Evolutionary conservation across 2,888 invertebrate genomes (phyloP).

Genomic region (Callosobruchus maculatus): DNA sequence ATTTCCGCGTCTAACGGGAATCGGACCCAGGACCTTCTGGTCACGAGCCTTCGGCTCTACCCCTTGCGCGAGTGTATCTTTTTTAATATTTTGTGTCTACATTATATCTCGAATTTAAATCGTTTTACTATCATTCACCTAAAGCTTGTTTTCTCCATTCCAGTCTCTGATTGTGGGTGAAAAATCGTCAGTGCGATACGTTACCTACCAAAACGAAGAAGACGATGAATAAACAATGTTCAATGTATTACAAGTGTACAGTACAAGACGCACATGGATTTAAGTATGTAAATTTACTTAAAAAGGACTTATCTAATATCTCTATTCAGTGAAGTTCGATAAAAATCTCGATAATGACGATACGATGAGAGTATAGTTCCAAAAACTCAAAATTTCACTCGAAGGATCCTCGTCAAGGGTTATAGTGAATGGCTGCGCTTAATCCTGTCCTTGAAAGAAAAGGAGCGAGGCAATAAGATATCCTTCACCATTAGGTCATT

Average conservation of each 20-base stretch:
- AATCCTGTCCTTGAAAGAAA: constrained; percentile 45
- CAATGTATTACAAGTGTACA: not conserved
- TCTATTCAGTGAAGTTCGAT: not conserved
- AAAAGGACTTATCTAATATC: not conserved
- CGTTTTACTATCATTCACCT: too few relatives aligned
- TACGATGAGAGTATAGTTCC: constrained; percentile 35
- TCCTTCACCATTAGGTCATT: constrained; percentile 31
- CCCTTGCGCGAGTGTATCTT: too few relatives aligned
- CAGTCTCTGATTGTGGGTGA: constrained; percentile 88
- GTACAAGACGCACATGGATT: not conserved
- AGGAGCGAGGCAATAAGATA: constrained; percentile 49
- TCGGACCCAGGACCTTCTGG: too few relatives aligned
- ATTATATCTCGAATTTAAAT: too few relatives aligned
- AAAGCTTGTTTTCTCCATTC: constrained; percentile 20
- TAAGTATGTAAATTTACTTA: not conserved
- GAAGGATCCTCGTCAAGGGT: constrained; percentile 51
- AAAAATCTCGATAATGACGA: constrained; percentile 17
- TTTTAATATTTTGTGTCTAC: too few relatives aligned
- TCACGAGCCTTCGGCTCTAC: too few relatives aligned
- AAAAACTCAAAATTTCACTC: constrained; percentile 30
- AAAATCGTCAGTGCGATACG: constrained; percentile 90
- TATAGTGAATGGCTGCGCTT: constrained; percentile 65
- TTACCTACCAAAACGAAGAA: constrained; percentile 91
- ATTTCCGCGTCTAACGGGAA: too few relatives aligned
- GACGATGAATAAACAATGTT: constrained; percentile 65